Evolutionary conservation across 2,888 invertebrate genomes (phyloP), one percentile per base, ranked within the genome.

Genomic region (Archips xylosteana): DNA sequence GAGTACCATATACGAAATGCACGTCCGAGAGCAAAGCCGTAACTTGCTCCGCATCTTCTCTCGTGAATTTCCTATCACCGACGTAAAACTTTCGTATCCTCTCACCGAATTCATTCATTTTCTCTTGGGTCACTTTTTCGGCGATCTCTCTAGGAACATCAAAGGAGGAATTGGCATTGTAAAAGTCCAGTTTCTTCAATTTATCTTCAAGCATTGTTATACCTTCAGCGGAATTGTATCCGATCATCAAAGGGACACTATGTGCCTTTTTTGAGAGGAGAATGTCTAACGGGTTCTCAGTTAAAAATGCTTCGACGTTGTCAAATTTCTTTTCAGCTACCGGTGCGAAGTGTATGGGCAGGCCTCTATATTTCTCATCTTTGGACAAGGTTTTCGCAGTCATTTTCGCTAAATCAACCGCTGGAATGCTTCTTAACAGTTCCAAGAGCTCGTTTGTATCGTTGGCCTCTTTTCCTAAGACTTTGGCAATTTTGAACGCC

Each of bases 11-110:
- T 9, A 75, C 66, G 64, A 83, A 82, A 63, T 79, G 75, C 4
- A 74, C 10, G 63, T 84, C 83, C 0, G 81, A 74, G 1, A 75
- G 64, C 49, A 83, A 15, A 51, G 76, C 68, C 4, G 74, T 62
- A 15, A 81, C 51, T 39, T 66, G 65, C 36, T 79, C 69, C 12
- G 67, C 42, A 5, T 83, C 78, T 1, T 77, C 61, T n/a, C 70
- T 61, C 2, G 74, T 77, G 2, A 83, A 76, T 42, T 81, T 79
- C 70, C 75, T 77, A 2, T 77, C 76, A 0, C 76, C 79, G 54
- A 76, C 76, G 70, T 80, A 80, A 66, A 81, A 85, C 9, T 75
- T 49, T 49, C 81, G 82, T 15, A 85, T 78, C 61, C 78, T 75
- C n/a, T 77, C 67, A 0, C 82, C 83, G 42, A 81, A 76, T 57